Conservation (phyloP, 2,797 vertebrate genomes). For the Lophotriccus pileatus region DNA sequence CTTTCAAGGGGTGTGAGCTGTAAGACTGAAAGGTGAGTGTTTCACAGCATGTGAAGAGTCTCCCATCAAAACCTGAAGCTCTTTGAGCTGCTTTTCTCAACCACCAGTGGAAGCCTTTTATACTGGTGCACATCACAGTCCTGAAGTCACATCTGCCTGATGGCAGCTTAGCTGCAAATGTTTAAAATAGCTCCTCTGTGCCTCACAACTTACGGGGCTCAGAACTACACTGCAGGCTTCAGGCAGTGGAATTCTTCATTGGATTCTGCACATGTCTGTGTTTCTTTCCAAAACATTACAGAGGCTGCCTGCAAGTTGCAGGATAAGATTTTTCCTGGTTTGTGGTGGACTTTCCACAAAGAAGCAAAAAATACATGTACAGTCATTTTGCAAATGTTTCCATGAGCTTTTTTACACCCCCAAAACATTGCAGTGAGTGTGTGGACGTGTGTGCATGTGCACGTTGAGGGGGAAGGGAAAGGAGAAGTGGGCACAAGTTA, state of each 20-base stretch:
- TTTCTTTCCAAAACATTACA: neutral
- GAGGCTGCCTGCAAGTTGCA: neutral
- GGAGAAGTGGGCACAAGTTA: neutral
- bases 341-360: neutral
- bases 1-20: neutral
- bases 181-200: neutral
- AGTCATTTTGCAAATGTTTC: neutral
- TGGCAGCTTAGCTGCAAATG: neutral
- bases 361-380: neutral
- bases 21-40: neutral
- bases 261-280: rapidly evolving
- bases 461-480: neutral
- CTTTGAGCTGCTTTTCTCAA: neutral
- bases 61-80: neutral
- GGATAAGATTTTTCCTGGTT: neutral
- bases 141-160: neutral
- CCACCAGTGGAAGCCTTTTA: neutral
- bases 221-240: neutral
- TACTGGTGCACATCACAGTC: neutral
- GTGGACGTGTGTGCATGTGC: rapidly evolving
- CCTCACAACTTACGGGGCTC: neutral
- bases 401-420: neutral
- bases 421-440: rapidly evolving
- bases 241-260: neutral
- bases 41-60: neutral